Percentiles rank a stretch among this genome's conserved stretches.
Conservation (phyloP, 92 coral and sea anemone species). For the Porites divaricata region DNA sequence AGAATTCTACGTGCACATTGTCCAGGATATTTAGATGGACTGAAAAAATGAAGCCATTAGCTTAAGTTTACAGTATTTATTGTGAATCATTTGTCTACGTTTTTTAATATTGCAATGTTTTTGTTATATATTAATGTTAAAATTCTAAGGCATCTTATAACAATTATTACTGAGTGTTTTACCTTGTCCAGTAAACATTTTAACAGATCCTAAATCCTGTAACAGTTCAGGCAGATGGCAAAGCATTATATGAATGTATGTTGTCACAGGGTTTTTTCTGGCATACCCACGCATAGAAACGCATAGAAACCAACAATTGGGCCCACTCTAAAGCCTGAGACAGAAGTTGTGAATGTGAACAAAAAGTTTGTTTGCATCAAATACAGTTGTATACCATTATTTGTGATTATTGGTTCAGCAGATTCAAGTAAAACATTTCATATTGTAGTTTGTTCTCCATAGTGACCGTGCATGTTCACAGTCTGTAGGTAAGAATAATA, state of each 20-base stretch:
- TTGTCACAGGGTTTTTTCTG: constrained; percentile 19
- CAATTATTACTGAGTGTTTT: constrained; percentile 3
- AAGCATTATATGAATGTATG: constrained; percentile 16
- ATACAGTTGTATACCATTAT: not conserved
- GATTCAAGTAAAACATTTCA: not conserved
- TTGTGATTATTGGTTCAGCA: not conserved
- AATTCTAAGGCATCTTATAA: not conserved
- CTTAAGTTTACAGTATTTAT: not conserved
- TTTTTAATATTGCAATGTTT: not conserved
- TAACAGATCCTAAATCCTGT: constrained; percentile 10
- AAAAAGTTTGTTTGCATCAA: not conserved
- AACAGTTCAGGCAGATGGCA: constrained; percentile 18
- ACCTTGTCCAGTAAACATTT: constrained; percentile 41
- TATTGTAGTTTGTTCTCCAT: not conserved
- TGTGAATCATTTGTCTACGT: not conserved
- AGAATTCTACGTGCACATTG: constrained; percentile 7
- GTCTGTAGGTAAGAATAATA: not conserved
- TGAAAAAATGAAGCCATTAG: too few relatives aligned
- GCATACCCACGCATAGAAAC: constrained; percentile 23
- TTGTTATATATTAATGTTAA: not conserved
- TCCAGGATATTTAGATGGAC: not conserved
- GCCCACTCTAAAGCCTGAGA: constrained; percentile 33
- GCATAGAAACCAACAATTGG: constrained; percentile 14
- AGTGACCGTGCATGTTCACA: not conserved
- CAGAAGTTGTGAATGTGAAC: not conserved